Evolutionary conservation across 2,113 vertebrate genomes (phyloP), one percentile per base, ranked within the genome.

Genomic region (Ailurus styani): DNA sequence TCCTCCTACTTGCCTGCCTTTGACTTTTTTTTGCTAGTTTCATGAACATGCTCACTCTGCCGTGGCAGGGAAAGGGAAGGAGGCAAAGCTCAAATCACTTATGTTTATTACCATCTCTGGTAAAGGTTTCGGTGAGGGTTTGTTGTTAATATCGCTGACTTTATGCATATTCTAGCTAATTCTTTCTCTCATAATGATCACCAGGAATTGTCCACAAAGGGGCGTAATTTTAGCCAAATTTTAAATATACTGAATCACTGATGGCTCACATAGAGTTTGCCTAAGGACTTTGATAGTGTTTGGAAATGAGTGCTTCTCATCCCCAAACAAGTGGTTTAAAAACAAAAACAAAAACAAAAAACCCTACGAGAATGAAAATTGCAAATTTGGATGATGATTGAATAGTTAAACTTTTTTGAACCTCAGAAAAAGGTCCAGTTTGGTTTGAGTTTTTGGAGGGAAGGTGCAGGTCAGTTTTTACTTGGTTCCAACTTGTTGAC

Each of bases 361-460:
- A 87, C 57, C 57, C 64, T 27, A 3, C 40, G 72, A 89, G 47
- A 77, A 68, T 50, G 72, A 88, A 96, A 95, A 90, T 95, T 10
- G 93, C 23, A 54, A 87, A 90, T 97, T 90, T 73, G 87, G 72
- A 87, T 95, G 50, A 77, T n/a, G 50, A 79, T 83, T 60, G n/a
- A 82, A 42, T 81, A 90, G 72, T 73, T 90, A 37, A 97, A 70
- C 90, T 87, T 90, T 95, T 98, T 95, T 97, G 96, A 97, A 96
- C 94, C 66, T 96, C 93, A 96, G 94, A 40, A 72, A 55, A 96
- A 90, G 29, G 83, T 83, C 47, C 89, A 87, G 96, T 98, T 97
- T 98, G 97, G 97, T 98, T 98, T 98, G 97, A 97, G 94, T 82
- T 82, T 96, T 95, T 92, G 60, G 77, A 96, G 97, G 90, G 66